Conservation (phyloP, 2,888 invertebrate genomes). For the Brachynemurus nebulosus region DNA sequence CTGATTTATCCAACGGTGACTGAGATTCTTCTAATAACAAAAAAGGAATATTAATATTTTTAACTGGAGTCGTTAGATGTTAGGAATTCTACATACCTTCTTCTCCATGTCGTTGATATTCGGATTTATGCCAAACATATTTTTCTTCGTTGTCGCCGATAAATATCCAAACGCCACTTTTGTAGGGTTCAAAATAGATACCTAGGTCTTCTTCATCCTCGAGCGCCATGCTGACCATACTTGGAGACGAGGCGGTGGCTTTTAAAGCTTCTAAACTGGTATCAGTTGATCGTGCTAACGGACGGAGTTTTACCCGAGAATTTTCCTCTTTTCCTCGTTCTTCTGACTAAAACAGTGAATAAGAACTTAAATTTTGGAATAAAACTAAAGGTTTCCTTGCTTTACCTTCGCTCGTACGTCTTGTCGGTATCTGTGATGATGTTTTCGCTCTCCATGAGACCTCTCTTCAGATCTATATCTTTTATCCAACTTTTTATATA, state of each 20-base stretch:
- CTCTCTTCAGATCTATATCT: constrained; percentile 70
- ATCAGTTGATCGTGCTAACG: constrained; percentile 56
- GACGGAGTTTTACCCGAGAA: constrained; percentile 36
- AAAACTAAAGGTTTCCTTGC: constrained; percentile 3
- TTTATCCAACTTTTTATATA: constrained; percentile 69
- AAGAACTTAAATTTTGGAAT: not conserved
- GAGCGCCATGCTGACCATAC: constrained; percentile 37
- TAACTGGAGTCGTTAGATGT: no score
- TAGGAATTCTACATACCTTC: not conserved
- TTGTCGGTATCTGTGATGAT: constrained; percentile 49
- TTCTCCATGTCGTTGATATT: constrained; percentile 16
- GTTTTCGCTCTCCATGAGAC: constrained; percentile 40
- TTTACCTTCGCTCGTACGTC: constrained; percentile 69
- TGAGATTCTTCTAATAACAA: constrained; percentile 3
- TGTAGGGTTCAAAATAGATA: constrained; percentile 61
- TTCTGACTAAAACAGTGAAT: constrained; percentile 43
- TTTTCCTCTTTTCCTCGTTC: constrained; percentile 56
- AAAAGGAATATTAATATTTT: no score
- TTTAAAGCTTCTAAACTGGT: constrained; percentile 52
- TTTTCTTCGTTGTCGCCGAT: constrained; percentile 59
- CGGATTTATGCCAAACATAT: constrained; percentile 45
- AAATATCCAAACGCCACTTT: constrained; percentile 58
- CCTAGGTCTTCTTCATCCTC: constrained; percentile 55
- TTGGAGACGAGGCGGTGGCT: constrained; percentile 50
- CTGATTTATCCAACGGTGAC: constrained; percentile 3